These are phyloP conservation scores for Tridacna gigas DNA, from an alignment of 2,888 invertebrate species.

Conservation along the genomic window DNA sequence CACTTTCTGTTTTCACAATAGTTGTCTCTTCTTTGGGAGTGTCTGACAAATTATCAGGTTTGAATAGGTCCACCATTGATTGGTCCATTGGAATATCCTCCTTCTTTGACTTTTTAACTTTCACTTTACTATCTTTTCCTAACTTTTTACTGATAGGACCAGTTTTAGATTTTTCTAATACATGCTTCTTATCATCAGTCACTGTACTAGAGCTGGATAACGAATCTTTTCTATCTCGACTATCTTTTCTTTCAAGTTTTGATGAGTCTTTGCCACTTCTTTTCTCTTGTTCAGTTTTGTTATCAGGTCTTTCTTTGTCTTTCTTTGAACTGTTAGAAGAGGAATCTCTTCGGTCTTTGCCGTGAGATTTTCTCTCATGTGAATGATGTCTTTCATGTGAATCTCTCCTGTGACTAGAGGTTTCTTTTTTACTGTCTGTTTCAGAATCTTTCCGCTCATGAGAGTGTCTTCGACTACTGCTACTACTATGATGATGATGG, in stretches of 20 bases:
- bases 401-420: slow-evolving; percentile 32
- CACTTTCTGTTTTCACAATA: slow-evolving; percentile 22
- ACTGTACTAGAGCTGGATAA: slow-evolving; percentile 21
- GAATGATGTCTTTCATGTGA: slow-evolving; percentile 38
- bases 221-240: slow-evolving; percentile 45
- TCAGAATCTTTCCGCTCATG: slow-evolving; percentile 56
- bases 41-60: slow-evolving; percentile 72
- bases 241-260: slow-evolving; percentile 29
- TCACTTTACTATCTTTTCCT: slow-evolving; percentile 41
- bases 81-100: slow-evolving; percentile 71
- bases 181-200: slow-evolving; percentile 19
- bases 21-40: slow-evolving; percentile 39
- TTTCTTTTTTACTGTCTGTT: slow-evolving; percentile 38
- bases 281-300: slow-evolving; percentile 10
- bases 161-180: slow-evolving; percentile 18
- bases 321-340: slow-evolving; percentile 27
- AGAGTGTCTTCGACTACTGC: slow-evolving; percentile 39
- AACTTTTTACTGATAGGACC: slow-evolving; percentile 28
- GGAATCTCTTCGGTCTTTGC: slow-evolving; percentile 44
- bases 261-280: slow-evolving; percentile 17
- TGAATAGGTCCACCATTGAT: slow-evolving; percentile 78
- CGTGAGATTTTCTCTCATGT: slow-evolving; percentile 37
- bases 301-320: slow-evolving; percentile 20
- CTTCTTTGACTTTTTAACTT: slow-evolving; percentile 49
- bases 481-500: slow-evolving; percentile 46